Conservation (phyloP, 1,140 invertebrate species). For the Ceratina australensis region DNA sequence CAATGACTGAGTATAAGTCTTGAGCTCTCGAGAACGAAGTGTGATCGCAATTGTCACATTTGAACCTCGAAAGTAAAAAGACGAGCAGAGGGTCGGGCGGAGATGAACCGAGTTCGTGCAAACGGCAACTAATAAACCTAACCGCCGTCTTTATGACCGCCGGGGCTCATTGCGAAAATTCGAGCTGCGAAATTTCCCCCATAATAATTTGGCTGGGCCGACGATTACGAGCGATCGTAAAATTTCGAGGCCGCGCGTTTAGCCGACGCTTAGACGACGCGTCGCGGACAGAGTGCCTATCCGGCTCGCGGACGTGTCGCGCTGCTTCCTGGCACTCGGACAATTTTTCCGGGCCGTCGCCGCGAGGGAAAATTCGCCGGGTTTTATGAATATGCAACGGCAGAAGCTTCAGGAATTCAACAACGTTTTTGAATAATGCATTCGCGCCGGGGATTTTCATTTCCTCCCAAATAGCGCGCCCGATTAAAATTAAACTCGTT, state of each 20-base stretch:
- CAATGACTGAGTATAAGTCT: no score
- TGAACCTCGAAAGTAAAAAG: no score
- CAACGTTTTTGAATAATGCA: background rate
- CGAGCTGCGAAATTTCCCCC: conserved; percentile 56
- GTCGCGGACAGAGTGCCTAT: no score
- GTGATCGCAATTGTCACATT: no score
- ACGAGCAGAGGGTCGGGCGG: no score
- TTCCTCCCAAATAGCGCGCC: no score
- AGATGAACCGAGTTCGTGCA: conserved; percentile 8
- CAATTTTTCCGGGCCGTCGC: background rate
- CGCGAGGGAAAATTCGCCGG: background rate
- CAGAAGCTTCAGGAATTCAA: background rate
- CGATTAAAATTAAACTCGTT: no score
- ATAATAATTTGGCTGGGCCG: conserved; percentile 69
- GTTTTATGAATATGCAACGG: background rate
- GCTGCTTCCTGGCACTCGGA: background rate
- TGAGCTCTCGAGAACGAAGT: no score
- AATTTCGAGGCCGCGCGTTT: conserved; percentile 60
- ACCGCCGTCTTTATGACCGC: conserved; percentile 36
- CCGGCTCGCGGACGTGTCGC: no score
- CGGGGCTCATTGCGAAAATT: conserved; percentile 64
- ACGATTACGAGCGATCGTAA: conserved; percentile 69
- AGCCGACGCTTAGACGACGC: no score
- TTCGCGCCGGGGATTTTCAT: background rate
- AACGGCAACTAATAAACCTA: conserved; percentile 70